phyloP scores from a whole-genome alignment of 2,797 vertebrate genomes.

The Fratercula arctica region DNA sequence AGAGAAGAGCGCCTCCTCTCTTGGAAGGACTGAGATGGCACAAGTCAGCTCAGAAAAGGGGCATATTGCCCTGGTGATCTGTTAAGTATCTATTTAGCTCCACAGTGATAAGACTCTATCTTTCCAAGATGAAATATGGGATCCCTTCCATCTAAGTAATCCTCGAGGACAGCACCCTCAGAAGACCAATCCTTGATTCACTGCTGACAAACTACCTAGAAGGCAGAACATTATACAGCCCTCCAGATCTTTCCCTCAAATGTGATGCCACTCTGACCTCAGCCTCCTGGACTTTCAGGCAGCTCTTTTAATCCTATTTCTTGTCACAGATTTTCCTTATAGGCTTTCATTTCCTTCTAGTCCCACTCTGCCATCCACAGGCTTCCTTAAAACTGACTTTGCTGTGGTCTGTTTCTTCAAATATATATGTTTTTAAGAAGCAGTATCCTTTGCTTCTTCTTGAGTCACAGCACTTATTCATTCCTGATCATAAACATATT shows the following conservation, averaged over 20 bases:
- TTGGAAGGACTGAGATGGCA: background rate
- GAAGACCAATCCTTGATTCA: background rate
- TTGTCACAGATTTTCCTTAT: background rate
- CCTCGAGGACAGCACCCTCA: background rate
- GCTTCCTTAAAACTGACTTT: background rate
- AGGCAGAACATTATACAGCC: background rate
- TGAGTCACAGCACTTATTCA: background rate
- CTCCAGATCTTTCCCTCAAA: background rate
- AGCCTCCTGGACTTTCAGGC: background rate
- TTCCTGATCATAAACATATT: background rate
- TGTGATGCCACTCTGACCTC: background rate
- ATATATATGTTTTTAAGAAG: background rate
- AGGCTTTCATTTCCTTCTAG: background rate
- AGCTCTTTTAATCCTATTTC: background rate
- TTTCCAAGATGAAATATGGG: background rate
- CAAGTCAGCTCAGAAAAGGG: background rate
- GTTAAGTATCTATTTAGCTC: background rate
- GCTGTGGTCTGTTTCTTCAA: background rate
- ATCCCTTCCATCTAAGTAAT: background rate
- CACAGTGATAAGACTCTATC: background rate
- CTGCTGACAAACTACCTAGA: background rate
- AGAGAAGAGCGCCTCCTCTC: background rate
- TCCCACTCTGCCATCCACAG: background rate
- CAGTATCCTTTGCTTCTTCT: background rate
- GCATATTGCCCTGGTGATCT: background rate